Percentiles rank a stretch among this genome's conserved stretches.
Conservation (phyloP, 2,113 vertebrate species). For the Balaeniceps rex region DNA sequence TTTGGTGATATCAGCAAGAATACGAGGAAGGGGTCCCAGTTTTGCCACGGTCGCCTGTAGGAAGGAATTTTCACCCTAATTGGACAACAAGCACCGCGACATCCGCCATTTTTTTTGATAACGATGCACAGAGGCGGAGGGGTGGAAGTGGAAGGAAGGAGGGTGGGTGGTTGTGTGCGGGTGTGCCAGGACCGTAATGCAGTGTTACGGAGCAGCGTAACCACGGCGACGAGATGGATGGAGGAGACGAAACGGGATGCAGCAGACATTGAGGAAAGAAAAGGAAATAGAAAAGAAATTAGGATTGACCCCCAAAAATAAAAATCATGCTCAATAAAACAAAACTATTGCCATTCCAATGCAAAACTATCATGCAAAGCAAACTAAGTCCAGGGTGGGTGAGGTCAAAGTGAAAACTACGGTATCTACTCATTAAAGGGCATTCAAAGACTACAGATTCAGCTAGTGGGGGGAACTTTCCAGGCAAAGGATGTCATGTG, state of each 20-base stretch:
- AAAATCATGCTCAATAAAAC: conserved; percentile 85
- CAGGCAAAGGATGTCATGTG: conserved; percentile 51
- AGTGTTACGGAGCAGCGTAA: conserved; percentile 84
- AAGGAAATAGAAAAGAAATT: conserved; percentile 88
- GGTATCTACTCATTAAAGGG: conserved; percentile 53
- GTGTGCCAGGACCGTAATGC: conserved; percentile 83
- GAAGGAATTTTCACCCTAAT: conserved; percentile 99
- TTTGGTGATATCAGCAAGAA: conserved; percentile 91
- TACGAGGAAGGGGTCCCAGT: conserved; percentile 92
- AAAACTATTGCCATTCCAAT: conserved; percentile 81
- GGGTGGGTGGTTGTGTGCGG: conserved; percentile 74
- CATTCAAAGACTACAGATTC: conserved; percentile 48
- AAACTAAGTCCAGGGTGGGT: conserved; percentile 49
- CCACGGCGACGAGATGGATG: conserved; percentile 83
- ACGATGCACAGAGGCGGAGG: conserved; percentile 73
- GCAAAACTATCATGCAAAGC: conserved; percentile 83
- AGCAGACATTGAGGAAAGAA: conserved; percentile 78
- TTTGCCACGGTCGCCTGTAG: conserved; percentile 97
- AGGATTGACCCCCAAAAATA: conserved; percentile 80
- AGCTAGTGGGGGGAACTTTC: conserved; percentile 39
- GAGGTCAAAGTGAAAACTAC: conserved; percentile 27
- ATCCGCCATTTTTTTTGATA: conserved; percentile 68
- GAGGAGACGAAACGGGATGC: conserved; percentile 76
- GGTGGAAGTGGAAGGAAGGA: conserved; percentile 75
- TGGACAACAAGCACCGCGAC: conserved; percentile 80